Evolutionary conservation across 2,888 invertebrate species (phyloP).

Genomic region (Branchinecta sandiegonensis): DNA sequence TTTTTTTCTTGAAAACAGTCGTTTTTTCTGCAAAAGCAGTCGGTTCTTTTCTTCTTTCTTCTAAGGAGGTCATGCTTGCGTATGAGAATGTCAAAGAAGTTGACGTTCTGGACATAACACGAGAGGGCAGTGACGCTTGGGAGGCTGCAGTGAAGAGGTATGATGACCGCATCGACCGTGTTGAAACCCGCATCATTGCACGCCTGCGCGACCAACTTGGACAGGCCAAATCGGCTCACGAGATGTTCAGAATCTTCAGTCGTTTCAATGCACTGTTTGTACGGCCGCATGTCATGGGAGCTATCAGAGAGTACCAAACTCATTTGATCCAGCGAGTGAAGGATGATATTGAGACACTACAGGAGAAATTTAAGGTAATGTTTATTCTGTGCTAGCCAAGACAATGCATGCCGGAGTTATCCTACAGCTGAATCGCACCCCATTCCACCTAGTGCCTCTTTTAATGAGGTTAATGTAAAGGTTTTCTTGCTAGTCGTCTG

Average conservation of each 20-base stretch:
- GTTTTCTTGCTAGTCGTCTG: no score
- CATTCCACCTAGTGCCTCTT: no score
- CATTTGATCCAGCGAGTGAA: conserved; percentile 97
- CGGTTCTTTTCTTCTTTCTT: no score
- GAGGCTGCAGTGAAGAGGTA: conserved; percentile 93
- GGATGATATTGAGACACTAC: conserved; percentile 93
- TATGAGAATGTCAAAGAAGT: conserved; percentile 98
- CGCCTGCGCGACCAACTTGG: conserved; percentile 93
- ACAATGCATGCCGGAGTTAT: no score
- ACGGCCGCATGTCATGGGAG: conserved; percentile 94
- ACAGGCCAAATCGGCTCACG: conserved; percentile 96
- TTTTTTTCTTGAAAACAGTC: no score
- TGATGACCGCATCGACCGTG: conserved; percentile 93
- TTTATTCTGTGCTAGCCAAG: background rate
- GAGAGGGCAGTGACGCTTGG: conserved; percentile 95
- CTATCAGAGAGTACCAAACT: conserved; percentile 97
- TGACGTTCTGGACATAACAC: conserved; percentile 89
- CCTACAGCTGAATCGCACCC: no score
- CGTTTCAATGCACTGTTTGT: conserved; percentile 98
- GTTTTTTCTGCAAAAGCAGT: no score
- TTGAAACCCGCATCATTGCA: conserved; percentile 94
- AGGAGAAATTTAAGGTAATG: conserved; percentile 88
- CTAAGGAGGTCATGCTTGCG: conserved; percentile 57
- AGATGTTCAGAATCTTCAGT: conserved; percentile 98
- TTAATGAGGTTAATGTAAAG: no score